Base-by-base conservation (phyloP, 2,888 invertebrate genomes). In the Zygothrica quintamaculata region DNA sequence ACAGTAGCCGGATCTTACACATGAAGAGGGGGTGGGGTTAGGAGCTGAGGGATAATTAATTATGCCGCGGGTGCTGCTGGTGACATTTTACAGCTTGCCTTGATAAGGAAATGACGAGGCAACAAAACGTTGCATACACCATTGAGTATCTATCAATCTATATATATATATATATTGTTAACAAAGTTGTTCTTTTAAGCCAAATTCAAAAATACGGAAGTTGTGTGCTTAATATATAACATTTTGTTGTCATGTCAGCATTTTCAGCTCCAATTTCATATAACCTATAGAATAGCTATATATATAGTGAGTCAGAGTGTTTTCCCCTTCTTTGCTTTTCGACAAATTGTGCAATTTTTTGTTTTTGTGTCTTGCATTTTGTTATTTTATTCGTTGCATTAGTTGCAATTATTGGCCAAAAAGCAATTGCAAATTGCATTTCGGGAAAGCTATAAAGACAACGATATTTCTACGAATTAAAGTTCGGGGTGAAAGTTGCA, bases 401-500 rank as follows among this genome's bases (percentile, higher is more conserved):
- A 66, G 78, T 68, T 84, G 81, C 84, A 82, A 76, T 82, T 72
- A 84, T 82, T 84, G 84, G 78, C 78, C 65, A 74, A 82, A 76
- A 66, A n/a, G n/a, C 78, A 78, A 81, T 82, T 84, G 81, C 78
- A 76, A 81, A 84, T 84, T 80, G 77, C 77, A 80, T 72, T 80
- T 76, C 51, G 76, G 59, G 65, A 80, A 79, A 82, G 74, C 72
- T 43, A n/a, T n/a, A 52, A 42, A 40, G 48, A n/a, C 39, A 6
- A 16, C 9, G 34, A 25, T 47, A 37, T 61, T 62, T 55, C 55
- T 31, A 44, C 51, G 55, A 29, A 51, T 68, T 65, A 57, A 64
- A 22, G 18, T 59, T 74, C 76, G 55, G 48, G 55, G 73, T 73
- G 65, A 65, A 77, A 80, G 84, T 71, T 79, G 68, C 84, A 77